These are phyloP conservation scores for Conchocele bisecta DNA, from an alignment of 2,888 invertebrate genomes.

Conservation along the genomic window DNA sequence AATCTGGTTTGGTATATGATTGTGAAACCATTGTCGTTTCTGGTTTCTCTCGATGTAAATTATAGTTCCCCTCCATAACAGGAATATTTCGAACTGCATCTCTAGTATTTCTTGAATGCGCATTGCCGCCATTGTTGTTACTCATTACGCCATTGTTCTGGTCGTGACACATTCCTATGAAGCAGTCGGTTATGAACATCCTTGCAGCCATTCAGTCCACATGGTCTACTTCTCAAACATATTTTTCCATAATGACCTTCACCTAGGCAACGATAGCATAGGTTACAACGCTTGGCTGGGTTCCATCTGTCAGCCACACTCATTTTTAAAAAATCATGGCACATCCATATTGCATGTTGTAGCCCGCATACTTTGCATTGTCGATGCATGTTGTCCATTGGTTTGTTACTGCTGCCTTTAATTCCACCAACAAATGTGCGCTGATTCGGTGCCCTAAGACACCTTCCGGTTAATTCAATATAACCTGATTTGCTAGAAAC, in stretches of 20 bases:
- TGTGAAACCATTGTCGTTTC: neutral
- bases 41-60: too few species aligned
- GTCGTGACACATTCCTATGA: too few species aligned
- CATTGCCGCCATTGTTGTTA: too few species aligned
- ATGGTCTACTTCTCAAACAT: neutral
- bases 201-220: slow-evolving; percentile 15
- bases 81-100: neutral
- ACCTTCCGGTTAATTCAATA: neutral
- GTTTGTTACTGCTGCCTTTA: neutral
- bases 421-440: neutral
- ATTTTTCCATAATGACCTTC: slow-evolving; percentile 15
- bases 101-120: too few species aligned
- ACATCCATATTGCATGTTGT: slow-evolving; percentile 27
- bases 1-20: neutral
- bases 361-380: slow-evolving; percentile 12
- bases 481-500: neutral
- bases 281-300: slow-evolving; percentile 11
- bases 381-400: neutral
- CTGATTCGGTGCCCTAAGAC: neutral
- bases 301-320: slow-evolving; percentile 15
- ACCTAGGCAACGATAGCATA: slow-evolving; percentile 32
- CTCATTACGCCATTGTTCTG: too few species aligned
- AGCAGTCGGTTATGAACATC: slow-evolving; percentile 20
- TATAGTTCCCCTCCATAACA: neutral
- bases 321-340: slow-evolving; percentile 1